A percentile compares a stretch with the other conserved stretches of the same genome.
phyloP scores from a whole-genome alignment of 2,113 vertebrate species.

The Pelodiscus sinensis region DNA sequence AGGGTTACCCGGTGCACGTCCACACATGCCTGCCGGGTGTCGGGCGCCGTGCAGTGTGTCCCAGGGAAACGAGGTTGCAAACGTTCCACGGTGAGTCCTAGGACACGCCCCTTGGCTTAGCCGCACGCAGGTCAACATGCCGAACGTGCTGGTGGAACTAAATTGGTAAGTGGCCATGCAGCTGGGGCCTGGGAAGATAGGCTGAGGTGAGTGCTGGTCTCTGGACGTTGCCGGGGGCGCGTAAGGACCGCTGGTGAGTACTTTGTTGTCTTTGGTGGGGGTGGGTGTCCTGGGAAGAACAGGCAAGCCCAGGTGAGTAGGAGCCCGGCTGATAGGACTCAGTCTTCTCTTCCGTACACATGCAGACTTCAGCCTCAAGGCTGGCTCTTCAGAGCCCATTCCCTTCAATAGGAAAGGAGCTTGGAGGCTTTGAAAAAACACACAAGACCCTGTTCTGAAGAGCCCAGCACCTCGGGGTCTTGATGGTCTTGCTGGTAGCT shows the following conservation, averaged over 20 bases:
- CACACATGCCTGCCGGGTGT: not conserved
- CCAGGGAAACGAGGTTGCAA: conserved; percentile 77
- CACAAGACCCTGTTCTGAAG: not conserved
- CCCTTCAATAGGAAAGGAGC: not conserved
- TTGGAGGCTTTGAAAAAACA: not conserved
- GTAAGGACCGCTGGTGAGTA: conserved; percentile 83
- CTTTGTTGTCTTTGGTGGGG: conserved; percentile 72
- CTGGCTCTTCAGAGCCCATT: not conserved
- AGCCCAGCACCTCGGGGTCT: not conserved
- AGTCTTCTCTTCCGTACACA: not conserved
- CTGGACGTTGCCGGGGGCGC: conserved; percentile 44
- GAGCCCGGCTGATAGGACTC: not conserved
- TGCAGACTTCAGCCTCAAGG: not conserved
- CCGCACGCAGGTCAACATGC: not conserved
- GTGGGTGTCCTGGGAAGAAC: conserved; percentile 53
- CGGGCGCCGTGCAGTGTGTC: not conserved
- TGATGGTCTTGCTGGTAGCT: not conserved
- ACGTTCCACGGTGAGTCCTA: conserved; percentile 86
- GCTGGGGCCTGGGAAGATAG: not conserved
- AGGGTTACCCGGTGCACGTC: not conserved
- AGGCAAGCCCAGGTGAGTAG: conserved; percentile 78
- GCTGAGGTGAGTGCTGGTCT: conserved; percentile 78
- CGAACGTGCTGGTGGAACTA: conserved; percentile 70
- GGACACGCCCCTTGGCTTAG: conserved; percentile 19
- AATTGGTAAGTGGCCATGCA: conserved; percentile 78